Base-by-base conservation (phyloP, 2,888 invertebrate species). In the Aelia acuminata region DNA sequence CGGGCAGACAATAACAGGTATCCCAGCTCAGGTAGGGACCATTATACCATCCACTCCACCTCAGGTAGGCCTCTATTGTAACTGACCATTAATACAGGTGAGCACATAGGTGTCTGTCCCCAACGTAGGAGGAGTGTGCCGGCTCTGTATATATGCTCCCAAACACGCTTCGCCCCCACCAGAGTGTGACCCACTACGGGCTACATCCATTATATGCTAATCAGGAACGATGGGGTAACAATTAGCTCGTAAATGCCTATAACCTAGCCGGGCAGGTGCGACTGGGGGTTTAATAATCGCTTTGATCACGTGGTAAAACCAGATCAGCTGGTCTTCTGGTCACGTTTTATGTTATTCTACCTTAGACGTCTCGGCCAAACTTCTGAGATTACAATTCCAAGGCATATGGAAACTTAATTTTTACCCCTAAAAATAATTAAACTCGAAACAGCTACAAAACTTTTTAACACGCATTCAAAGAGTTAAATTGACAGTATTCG, bases 171-270 rank as follows among this genome's bases (percentile, higher is more conserved):
- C 35, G 31, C 18, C 31, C 20, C 18, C n/a, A n/a, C 31, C 20
- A 31, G 0, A 13, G 3, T 15, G 13, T 35, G 31, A 2, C 35
- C 63, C 35, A 31, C 31, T 18, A 7, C 63, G 0, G 35, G 18
- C 63, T 5, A 35, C n/a, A n/a, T 70, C 63, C 63, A 70, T 70
- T 70, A 70, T 70, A 70, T 70, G 63, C 31, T 35, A 70, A 70
- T 70, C 2, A 70, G 63, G 8, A n/a, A 43, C 43, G 7, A 31
- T 3, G 31, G 31, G 31, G 18, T 13, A n/a, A 70, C 63, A 70
- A 70, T 70, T 70, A 70, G 63, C 31, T 70, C 31, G 63, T 63
- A 53, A 53, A 53, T 53, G 22, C 22, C 53, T n/a, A n/a, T n/a
- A n/a, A n/a, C n/a, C n/a, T 10, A 22, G 26, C 26, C 15, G 31